phyloP scores from a whole-genome alignment of 2,113 vertebrate species.

The Fulica atra region DNA sequence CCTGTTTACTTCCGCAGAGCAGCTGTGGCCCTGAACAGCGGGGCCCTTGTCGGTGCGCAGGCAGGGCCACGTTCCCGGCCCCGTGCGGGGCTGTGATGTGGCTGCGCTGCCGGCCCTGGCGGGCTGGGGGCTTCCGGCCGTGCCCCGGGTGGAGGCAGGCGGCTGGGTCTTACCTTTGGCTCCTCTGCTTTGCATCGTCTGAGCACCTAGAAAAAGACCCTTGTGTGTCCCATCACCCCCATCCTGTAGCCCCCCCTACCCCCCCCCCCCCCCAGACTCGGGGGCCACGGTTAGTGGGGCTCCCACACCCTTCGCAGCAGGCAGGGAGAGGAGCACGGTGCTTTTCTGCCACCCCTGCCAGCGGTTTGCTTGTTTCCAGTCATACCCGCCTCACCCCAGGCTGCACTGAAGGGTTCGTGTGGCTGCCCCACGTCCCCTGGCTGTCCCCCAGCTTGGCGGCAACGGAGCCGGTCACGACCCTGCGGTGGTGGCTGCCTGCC shows the following conservation, averaged over 20 bases:
- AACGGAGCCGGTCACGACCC: neutral
- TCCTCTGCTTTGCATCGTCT: neutral
- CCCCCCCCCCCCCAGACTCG: neutral
- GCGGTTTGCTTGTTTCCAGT: neutral
- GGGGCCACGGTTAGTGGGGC: neutral
- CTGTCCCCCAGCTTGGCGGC: neutral
- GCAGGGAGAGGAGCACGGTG: neutral
- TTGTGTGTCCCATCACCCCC: neutral
- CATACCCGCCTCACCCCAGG: neutral
- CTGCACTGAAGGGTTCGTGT: neutral
- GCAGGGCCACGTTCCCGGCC: neutral
- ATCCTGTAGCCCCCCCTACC: neutral
- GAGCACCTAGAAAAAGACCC: neutral
- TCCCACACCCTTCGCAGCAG: neutral
- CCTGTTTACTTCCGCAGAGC: conserved; percentile 33
- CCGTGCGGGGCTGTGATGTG: conserved; percentile 30
- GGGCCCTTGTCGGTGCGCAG: conserved; percentile 1
- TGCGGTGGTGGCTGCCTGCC: neutral
- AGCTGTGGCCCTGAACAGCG: conserved; percentile 35
- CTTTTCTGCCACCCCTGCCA: neutral
- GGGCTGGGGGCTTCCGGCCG: conserved; percentile 45
- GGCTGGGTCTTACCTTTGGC: neutral
- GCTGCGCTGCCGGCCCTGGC: neutral
- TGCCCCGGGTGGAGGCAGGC: neutral
- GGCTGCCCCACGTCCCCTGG: conserved; percentile 24